phyloP scores from a whole-genome alignment of 2,888 invertebrate species.

The Cheiracanthium punctorium region DNA sequence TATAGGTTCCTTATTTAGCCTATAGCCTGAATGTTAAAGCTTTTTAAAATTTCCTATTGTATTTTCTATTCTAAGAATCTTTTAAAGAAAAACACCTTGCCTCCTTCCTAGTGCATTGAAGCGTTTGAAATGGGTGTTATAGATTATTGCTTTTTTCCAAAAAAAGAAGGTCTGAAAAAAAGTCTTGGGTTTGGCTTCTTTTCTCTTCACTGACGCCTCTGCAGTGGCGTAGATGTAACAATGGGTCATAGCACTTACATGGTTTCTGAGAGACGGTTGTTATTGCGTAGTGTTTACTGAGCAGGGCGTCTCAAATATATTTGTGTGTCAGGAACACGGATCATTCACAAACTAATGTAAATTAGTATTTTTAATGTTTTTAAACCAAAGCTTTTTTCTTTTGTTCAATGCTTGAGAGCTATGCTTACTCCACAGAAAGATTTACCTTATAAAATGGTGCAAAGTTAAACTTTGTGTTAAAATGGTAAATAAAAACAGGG shows the following conservation, averaged over 20 bases:
- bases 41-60: too few relatives aligned
- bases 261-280: not conserved
- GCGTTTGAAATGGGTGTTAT: not conserved
- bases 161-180: not conserved
- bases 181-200: not conserved
- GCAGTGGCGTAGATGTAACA: conserved; percentile 10
- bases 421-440: too few relatives aligned
- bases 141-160: not conserved
- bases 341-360: too few relatives aligned
- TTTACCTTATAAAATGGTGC: too few relatives aligned
- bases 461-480: too few relatives aligned
- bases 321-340: not conserved
- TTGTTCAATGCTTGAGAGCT: too few relatives aligned
- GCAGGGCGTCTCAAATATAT: not conserved
- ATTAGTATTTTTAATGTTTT: too few relatives aligned
- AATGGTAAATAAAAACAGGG: too few relatives aligned
- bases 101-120: not conserved
- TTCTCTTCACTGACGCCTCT: not conserved
- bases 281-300: not conserved
- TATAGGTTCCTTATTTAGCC: too few relatives aligned
- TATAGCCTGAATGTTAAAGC: too few relatives aligned
- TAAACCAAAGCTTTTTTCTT: too few relatives aligned
- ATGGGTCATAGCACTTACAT: not conserved
- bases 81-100: not conserved
- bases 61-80: too few relatives aligned